Base-by-base conservation (phyloP, 1,140 invertebrate species). In the Wasmannia auropunctata region DNA sequence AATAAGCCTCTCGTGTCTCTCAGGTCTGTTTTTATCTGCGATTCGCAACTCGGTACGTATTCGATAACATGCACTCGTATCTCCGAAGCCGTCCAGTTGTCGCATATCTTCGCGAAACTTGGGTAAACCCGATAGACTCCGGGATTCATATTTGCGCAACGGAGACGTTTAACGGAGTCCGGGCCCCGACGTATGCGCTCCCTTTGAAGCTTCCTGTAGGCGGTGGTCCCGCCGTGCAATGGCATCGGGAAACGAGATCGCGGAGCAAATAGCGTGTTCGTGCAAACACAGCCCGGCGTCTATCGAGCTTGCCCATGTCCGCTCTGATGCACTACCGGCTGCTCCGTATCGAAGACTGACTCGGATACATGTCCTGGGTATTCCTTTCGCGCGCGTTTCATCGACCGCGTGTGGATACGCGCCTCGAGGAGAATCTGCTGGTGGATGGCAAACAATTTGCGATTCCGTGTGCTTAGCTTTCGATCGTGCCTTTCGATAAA, bases 151-250 rank as follows among this genome's bases (percentile, higher is more conserved):
- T 79, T 79, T 79, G 60, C 22, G 31, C 43, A 67, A 16, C 14
- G n/a, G 40, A 79, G 28, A 79, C 60, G 76, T 49, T 77, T 51
- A 40, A 67, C 62, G 76, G 34, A 69, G 19, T 28, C 31, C 6
- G 16, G 22, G 25, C 8, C 16, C 19, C 22, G n/a, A 40, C 34
- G 34, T 80, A 54, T 69, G 11, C 10, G 25, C 16, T 81, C 16
- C 46, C 49, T 81, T 81, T 81, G 77, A 81, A 81, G 46, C 63
- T 51, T 43, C 49, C 77, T 81, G 49, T 81, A 81, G 77, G n/a
- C 34, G 10, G 5, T 43, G 49, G 77, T 81, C 40, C n/a, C 43
- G 16, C 40, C 43, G 58, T 31, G 56, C 75, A 62, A 79, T 34
- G 19, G 40, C 56, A 25, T 28, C 54, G 25, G 31, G 56, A 79